phyloP scores from a whole-genome alignment of 1,140 invertebrate species.

The Melitaea cinxia region DNA sequence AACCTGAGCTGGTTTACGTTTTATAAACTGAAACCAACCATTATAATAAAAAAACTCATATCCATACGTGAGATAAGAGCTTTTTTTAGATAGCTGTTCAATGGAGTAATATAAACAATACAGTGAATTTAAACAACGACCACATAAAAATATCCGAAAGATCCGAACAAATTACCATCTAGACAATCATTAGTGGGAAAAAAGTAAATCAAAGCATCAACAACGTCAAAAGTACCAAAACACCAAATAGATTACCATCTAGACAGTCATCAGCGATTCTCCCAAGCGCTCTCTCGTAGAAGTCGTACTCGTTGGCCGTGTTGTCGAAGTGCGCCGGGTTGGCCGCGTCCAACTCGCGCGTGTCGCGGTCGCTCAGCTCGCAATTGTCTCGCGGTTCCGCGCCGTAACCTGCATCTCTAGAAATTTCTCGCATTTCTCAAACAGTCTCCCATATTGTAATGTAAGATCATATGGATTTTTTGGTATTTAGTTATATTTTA shows the following conservation, averaged over 20 bases:
- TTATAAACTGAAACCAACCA: too few relatives aligned
- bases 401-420: constrained; percentile 82
- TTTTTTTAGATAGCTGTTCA: too few relatives aligned
- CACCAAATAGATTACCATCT: constrained; percentile 84
- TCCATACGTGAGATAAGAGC: too few relatives aligned
- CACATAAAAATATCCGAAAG: not conserved
- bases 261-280: constrained; percentile 89
- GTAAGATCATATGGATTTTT: too few relatives aligned
- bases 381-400: constrained; percentile 91
- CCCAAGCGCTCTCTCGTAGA: constrained; percentile 90
- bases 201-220: too few relatives aligned
- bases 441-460: too few relatives aligned
- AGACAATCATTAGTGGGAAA: constrained; percentile 90
- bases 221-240: not conserved
- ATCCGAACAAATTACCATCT: constrained; percentile 84
- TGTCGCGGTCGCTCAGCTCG: constrained; percentile 93
- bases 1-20: too few relatives aligned
- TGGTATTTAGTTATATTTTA: too few relatives aligned
- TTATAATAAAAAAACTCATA: too few relatives aligned
- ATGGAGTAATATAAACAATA: too few relatives aligned
- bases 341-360: constrained; percentile 90
- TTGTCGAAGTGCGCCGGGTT: constrained; percentile 91
- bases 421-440: not conserved
- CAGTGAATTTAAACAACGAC: too few relatives aligned
- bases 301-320: constrained; percentile 90